A percentile compares a stretch with the other conserved stretches of the same genome.
Conservation (phyloP, 2,888 invertebrate genomes). For the Neoascia interrupta region DNA sequence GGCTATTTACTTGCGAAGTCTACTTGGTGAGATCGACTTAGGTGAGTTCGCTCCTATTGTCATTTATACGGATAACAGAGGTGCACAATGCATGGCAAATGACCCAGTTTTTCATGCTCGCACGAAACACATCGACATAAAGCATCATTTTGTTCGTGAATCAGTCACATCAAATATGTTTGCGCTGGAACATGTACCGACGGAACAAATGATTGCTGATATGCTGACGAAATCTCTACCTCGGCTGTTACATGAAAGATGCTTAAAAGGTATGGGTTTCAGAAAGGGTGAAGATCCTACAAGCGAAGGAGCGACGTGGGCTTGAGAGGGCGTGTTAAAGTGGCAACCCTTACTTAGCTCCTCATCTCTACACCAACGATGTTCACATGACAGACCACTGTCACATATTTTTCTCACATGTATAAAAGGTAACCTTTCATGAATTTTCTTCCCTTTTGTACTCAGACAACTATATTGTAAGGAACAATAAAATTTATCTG, state of each 20-base stretch:
- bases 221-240: background rate
- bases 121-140: conserved; percentile 9
- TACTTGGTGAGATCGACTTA: background rate
- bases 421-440: too few relatives aligned
- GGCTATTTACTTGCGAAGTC: background rate
- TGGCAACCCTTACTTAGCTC: too few relatives aligned
- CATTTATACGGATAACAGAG: background rate
- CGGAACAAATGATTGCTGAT: conserved; percentile 4
- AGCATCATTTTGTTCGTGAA: background rate
- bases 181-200: background rate
- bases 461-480: too few relatives aligned
- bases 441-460: too few relatives aligned
- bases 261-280: background rate
- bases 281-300: background rate
- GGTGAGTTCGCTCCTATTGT: background rate
- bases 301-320: too few relatives aligned
- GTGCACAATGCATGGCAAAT: background rate
- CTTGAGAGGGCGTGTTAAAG: conserved; percentile 9
- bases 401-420: too few relatives aligned
- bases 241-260: background rate
- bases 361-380: too few relatives aligned
- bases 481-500: too few relatives aligned
- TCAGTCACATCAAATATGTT: background rate
- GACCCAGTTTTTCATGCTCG: background rate
- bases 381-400: too few relatives aligned